A percentile compares a stretch with the other conserved stretches of the same genome.
Conservation (phyloP, 2,888 invertebrate species). For the Hypsopygia costalis region DNA sequence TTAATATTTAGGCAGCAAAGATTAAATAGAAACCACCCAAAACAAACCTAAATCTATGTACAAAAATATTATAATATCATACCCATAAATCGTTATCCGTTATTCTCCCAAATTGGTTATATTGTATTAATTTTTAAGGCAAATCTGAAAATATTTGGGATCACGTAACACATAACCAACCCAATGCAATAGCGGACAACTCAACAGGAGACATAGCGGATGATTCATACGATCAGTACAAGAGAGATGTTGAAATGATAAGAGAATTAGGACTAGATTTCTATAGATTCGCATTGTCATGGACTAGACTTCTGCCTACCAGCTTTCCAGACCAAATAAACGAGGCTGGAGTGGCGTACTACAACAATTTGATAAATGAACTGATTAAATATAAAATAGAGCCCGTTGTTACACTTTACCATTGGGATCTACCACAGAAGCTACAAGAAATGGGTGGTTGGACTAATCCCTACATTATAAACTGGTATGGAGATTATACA, state of each 20-base stretch:
- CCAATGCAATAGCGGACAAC: not conserved
- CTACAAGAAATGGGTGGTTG: conserved; percentile 67
- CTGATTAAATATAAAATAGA: conserved; percentile 72
- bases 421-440: conserved; percentile 61
- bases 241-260: conserved; percentile 60
- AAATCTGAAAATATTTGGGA: conserved; percentile 82
- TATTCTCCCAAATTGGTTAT: too few species aligned
- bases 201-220: conserved; percentile 75
- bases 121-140: conserved; percentile 31
- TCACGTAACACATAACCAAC: conserved; percentile 40
- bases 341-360: conserved; percentile 37
- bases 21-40: too few species aligned
- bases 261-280: conserved; percentile 51
- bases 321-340: conserved; percentile 70
- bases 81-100: too few species aligned
- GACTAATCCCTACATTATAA: conserved; percentile 38
- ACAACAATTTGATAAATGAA: conserved; percentile 63
- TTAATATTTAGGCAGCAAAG: too few species aligned
- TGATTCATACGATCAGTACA: conserved; percentile 77
- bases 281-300: conserved; percentile 76
- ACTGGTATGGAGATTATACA: conserved; percentile 51
- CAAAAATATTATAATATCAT: too few species aligned
- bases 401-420: conserved; percentile 72
- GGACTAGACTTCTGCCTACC: conserved; percentile 80
- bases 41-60: too few species aligned